Percentiles rank a stretch among this genome's conserved stretches.
Conservation (phyloP, 2,888 invertebrate species). For the Spodoptera picta region DNA sequence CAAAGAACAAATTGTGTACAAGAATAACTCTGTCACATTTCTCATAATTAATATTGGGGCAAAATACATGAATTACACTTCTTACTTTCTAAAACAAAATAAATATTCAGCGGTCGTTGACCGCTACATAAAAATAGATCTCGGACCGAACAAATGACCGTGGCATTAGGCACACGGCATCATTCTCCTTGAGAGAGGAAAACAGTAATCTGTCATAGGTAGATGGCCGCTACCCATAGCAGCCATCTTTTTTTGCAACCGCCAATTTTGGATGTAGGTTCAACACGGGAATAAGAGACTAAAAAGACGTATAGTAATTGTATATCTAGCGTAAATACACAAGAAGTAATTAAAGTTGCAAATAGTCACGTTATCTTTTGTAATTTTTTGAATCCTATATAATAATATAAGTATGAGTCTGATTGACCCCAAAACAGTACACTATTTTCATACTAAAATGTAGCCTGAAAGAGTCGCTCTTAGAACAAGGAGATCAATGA, state of each 20-base stretch:
- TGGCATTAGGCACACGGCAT: slow-evolving; percentile 36
- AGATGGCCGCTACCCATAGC: slow-evolving; percentile 26
- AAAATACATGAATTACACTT: not conserved
- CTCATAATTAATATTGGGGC: too few species aligned
- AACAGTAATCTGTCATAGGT: slow-evolving; percentile 41
- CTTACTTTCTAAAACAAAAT: slow-evolving; percentile 6
- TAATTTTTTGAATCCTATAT: too few species aligned
- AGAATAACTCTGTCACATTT: too few species aligned
- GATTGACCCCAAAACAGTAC: too few species aligned
- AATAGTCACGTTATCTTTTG: too few species aligned
- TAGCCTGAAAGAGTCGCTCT: too few species aligned
- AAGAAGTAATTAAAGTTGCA: too few species aligned
- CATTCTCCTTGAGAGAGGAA: slow-evolving; percentile 33
- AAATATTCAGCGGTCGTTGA: slow-evolving; percentile 12
- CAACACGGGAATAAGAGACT: not conserved
- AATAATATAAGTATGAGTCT: too few species aligned
- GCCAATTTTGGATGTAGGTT: slow-evolving; percentile 18
- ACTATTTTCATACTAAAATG: too few species aligned
- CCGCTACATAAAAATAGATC: slow-evolving; percentile 41
- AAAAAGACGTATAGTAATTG: slow-evolving; percentile 3
- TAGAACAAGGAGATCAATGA: too few species aligned
- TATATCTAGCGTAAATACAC: not conserved
- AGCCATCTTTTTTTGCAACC: slow-evolving; percentile 27
- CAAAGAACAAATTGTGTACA: too few species aligned
- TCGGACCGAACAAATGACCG: slow-evolving; percentile 36